Base-by-base conservation (phyloP, 2,113 vertebrate genomes). In the Nannospalax galili region DNA sequence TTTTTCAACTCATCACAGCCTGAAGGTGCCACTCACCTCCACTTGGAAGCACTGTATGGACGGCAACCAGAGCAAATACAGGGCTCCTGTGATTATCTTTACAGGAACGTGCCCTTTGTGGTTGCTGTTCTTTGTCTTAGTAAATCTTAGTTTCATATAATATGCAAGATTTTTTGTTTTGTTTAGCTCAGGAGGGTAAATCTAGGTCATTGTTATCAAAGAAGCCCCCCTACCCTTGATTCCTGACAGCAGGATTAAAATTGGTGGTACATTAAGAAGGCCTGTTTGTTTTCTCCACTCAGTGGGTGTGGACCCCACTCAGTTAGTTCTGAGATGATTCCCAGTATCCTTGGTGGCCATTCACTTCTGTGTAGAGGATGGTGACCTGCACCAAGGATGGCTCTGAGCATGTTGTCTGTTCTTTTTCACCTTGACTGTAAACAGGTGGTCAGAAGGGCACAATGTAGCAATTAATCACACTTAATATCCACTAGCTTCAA, bases 31-130 rank as follows among this genome's bases (percentile, higher is more conserved):
- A 6, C 32, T n/a, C 9, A 9, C 3, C 2, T 32, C 78, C 37
- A 24, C 11, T 6, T 9, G 10, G 26, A 24, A 0, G 7, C 20
- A 26, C 28, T 4, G 37, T 92, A 16, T 48, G 6, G 16, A 30
- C 1, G 72, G 56, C 28, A 56, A 58, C 4, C 32, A 20, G n/a
- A 6, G 32, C 4, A 3, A 35, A 3, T 0, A 0, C 1, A 62
- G 58, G 3, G 1, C 20, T 64, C 35, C 28, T 7, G n/a, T 7
- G 3, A 45, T 30, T 48, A 10, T 45, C 28, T 17, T 58, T 62
- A 16, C 22, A 62, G 60, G 22, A 17, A 62, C 22, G 4, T 8
- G 60, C 16, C 60, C 60, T 62, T 62, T 62, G 48, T 6, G 48
- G 48, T 11, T 52, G 48, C 11, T 52, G 60, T 48, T 28, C 20